Percentiles rank a stretch among this genome's conserved stretches.
These are phyloP conservation scores for Conger conger DNA, from an alignment of 2,113 vertebrate genomes.

Conservation along the genomic window DNA sequence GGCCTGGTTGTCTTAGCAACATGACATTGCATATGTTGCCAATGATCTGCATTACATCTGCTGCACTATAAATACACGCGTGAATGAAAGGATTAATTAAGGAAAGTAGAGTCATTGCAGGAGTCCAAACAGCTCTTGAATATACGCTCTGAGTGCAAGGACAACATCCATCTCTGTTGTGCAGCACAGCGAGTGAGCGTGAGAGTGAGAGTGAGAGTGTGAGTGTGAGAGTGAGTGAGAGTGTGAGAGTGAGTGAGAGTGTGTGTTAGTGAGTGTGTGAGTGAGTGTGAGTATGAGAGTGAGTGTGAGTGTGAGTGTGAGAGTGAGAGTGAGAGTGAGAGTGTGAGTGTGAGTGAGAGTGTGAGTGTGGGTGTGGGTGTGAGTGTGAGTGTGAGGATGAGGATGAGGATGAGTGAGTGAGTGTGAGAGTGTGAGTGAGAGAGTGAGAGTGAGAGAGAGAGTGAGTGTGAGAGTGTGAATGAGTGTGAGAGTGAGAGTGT, in stretches of 20 bases:
- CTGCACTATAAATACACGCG: neutral
- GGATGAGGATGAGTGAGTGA: too few relatives aligned
- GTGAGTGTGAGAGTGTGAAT: too few relatives aligned
- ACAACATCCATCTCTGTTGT: neutral
- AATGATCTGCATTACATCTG: constrained; percentile 36
- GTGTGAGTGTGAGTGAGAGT: neutral
- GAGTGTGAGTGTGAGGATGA: too few relatives aligned
- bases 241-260: neutral
- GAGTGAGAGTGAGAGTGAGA: neutral
- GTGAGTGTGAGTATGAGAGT: neutral
- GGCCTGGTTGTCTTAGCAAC: constrained; percentile 48
- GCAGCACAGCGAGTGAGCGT: neutral
- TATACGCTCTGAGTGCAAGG: neutral
- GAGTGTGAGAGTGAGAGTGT: too few relatives aligned
- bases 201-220: too few relatives aligned
- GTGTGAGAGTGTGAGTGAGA: too few relatives aligned
- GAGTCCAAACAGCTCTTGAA: constrained; percentile 6
- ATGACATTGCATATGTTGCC: constrained; percentile 10
- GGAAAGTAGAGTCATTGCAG: constrained; percentile 24
- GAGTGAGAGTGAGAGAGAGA: too few relatives aligned
- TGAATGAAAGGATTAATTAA: constrained; percentile 31
- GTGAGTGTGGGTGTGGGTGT: too few relatives aligned
- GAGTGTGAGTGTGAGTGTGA: neutral
- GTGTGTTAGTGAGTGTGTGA: neutral
- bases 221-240: neutral